Evolutionary conservation across 2,888 invertebrate genomes (phyloP).

Genomic region (Podotricha telesiphe): DNA sequence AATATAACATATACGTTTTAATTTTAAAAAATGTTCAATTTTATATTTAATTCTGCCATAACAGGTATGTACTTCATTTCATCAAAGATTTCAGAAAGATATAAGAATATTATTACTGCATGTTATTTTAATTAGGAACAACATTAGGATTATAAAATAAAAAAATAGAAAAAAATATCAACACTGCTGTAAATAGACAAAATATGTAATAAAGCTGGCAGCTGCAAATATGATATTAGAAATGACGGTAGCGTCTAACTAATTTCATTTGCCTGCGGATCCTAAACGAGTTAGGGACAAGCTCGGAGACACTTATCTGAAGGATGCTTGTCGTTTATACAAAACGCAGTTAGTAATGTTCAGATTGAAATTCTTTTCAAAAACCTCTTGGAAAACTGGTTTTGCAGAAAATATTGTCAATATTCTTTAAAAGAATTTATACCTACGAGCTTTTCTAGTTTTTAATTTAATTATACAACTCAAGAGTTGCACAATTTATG

Average conservation of each 20-base stretch:
- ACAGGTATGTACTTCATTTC: too few relatives aligned
- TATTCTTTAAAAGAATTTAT: not conserved
- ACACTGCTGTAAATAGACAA: conserved; percentile 26
- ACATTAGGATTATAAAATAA: not conserved
- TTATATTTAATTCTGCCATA: too few relatives aligned
- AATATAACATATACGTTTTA: too few relatives aligned
- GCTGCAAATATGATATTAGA: conserved; percentile 79
- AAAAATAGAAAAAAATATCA: conserved; percentile 16
- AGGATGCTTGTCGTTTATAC: conserved; percentile 50
- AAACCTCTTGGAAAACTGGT: conserved; percentile 35
- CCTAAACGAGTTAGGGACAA: conserved; percentile 70
- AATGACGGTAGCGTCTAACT: conserved; percentile 74
- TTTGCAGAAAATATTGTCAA: not conserved
- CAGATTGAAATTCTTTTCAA: conserved; percentile 38
- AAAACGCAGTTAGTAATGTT: conserved; percentile 41
- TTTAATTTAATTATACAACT: not conserved
- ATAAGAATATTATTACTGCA: too few relatives aligned
- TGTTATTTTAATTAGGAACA: too few relatives aligned
- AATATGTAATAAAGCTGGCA: conserved; percentile 63
- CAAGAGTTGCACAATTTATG: not conserved
- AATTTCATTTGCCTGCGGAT: conserved; percentile 77
- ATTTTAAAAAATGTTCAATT: too few relatives aligned
- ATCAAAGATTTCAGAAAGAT: too few relatives aligned
- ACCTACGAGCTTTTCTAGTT: too few relatives aligned
- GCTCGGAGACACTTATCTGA: conserved; percentile 40